These are phyloP conservation scores for Agrochola circellaris DNA, from an alignment of 2,888 invertebrate species.

Conservation along the genomic window DNA sequence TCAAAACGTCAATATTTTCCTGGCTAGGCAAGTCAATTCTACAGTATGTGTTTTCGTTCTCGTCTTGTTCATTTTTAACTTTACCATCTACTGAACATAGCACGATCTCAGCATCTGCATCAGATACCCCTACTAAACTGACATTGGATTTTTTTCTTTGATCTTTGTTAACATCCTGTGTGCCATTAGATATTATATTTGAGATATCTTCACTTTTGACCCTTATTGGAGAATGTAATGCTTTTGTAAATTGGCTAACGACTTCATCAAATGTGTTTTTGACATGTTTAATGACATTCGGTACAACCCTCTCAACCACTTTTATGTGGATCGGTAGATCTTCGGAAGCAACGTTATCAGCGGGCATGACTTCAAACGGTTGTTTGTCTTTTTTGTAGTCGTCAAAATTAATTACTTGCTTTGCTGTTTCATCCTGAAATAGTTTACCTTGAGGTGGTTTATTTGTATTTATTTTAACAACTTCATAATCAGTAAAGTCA, in stretches of 20 bases:
- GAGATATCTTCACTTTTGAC: constrained; percentile 72
- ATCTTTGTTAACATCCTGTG: constrained; percentile 80
- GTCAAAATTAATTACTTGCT: constrained; percentile 70
- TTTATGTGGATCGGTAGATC: constrained; percentile 77
- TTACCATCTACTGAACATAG: constrained; percentile 68
- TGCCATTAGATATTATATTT: constrained; percentile 65
- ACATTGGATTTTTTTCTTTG: constrained; percentile 71
- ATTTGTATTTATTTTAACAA: constrained; percentile 54
- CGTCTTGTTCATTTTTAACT: constrained; percentile 52
- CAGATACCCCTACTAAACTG: constrained; percentile 22
- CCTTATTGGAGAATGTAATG: constrained; percentile 74
- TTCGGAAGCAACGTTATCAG: constrained; percentile 65
- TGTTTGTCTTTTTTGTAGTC: constrained; percentile 13
- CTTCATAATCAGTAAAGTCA: constrained; percentile 73
- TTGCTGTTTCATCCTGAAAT: constrained; percentile 64
- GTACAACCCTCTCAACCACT: constrained; percentile 50
- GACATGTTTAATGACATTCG: constrained; percentile 31
- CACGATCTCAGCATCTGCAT: constrained; percentile 62
- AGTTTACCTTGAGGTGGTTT: constrained; percentile 32
- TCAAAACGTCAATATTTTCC: neutral
- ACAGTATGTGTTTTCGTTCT: constrained; percentile 54
- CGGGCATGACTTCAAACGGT: constrained; percentile 71
- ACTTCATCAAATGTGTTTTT: constrained; percentile 65
- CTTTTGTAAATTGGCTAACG: constrained; percentile 81
- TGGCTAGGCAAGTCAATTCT: constrained; percentile 51